These are phyloP conservation scores for Sphyrna mokarran DNA, from an alignment of 2,113 vertebrate genomes.

Conservation along the genomic window DNA sequence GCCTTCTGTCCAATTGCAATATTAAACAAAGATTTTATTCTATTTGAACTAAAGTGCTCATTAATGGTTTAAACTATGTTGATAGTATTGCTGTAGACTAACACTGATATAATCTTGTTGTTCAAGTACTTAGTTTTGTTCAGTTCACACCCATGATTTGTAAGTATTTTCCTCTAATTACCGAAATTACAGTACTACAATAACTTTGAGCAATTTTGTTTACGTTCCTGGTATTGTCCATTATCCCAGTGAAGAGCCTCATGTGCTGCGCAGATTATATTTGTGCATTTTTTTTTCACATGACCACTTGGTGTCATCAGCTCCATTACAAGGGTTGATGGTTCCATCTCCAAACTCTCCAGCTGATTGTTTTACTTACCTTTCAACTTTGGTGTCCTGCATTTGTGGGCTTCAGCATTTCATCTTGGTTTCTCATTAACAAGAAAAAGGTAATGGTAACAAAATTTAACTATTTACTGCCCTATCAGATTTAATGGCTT, in stretches of 20 bases:
- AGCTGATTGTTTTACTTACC: background rate
- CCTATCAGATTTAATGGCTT: background rate
- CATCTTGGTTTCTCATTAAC: background rate
- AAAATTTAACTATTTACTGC: background rate
- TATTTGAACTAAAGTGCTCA: constrained; percentile 27
- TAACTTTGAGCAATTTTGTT: background rate
- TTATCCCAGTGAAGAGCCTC: too few species aligned
- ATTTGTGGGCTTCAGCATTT: background rate
- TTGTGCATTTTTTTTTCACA: background rate
- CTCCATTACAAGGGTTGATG: background rate
- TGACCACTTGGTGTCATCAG: background rate
- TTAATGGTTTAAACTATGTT: constrained; percentile 27
- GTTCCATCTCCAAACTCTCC: background rate
- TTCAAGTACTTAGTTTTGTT: constrained; percentile 9
- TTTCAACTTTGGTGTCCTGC: background rate
- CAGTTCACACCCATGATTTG: background rate
- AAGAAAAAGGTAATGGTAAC: background rate
- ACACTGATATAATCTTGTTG: background rate
- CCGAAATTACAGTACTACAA: background rate
- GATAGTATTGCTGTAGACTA: background rate
- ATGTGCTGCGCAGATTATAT: background rate
- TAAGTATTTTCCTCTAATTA: background rate
- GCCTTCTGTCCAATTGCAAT: background rate
- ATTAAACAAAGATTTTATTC: constrained; percentile 30
- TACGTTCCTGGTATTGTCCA: background rate